Percentiles rank a stretch among this genome's conserved stretches.
Evolutionary conservation across 2,797 vertebrate genomes (phyloP).

Genomic region (Sebastes aleutianus): DNA sequence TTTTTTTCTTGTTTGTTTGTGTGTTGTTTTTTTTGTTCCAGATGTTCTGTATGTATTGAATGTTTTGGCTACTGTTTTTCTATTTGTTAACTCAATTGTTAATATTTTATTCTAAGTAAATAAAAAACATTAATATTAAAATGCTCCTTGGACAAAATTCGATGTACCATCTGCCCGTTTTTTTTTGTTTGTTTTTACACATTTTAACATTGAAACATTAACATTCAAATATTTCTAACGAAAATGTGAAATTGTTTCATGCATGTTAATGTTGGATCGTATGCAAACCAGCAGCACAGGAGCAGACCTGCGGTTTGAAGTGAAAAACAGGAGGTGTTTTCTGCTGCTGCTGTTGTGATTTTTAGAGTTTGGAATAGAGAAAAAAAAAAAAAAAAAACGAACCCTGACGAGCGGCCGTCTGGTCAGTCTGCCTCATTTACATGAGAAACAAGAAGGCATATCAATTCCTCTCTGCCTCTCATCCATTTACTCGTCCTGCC

Average conservation of each 20-base stretch:
- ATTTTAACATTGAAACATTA: background rate
- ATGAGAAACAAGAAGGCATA: conserved; percentile 71
- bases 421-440: conserved; percentile 77
- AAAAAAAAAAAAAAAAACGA: conserved; percentile 53
- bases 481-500: conserved; percentile 63
- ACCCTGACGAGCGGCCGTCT: conserved; percentile 64
- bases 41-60: background rate
- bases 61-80: background rate
- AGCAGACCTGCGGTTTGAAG: conserved; percentile 7
- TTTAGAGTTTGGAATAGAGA: conserved; percentile 39
- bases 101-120: conserved; percentile 1
- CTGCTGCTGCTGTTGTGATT: conserved; percentile 49
- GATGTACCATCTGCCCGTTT: conserved; percentile 11
- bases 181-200: background rate
- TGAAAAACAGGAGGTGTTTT: conserved; percentile 11
- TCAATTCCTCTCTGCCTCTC: conserved; percentile 58
- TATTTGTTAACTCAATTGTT: background rate
- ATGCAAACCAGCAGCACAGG: conserved; percentile 12
- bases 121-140: conserved; percentile 44
- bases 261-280: background rate
- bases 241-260: conserved; percentile 29
- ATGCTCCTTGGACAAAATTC: conserved; percentile 19
- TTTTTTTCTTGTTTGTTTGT: background rate
- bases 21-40: background rate
- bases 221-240: conserved; percentile 25